These are phyloP conservation scores for Ridgeia piscesae DNA, from an alignment of 1,140 invertebrate genomes.

Conservation along the genomic window DNA sequence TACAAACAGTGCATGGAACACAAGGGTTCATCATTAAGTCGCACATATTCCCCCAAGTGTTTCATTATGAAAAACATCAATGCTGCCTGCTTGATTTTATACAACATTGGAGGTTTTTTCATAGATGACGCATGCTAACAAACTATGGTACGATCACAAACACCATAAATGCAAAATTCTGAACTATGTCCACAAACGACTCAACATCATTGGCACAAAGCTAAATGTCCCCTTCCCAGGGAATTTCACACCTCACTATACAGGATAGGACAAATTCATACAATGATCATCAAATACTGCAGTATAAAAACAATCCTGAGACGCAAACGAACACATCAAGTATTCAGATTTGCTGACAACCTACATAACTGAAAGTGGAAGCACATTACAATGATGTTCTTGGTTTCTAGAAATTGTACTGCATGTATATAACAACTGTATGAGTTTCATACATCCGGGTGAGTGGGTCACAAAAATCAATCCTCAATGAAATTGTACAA, in stretches of 20 bases:
- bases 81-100: background rate
- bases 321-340: background rate
- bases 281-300: background rate
- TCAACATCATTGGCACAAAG: background rate
- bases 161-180: background rate
- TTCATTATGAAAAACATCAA: background rate
- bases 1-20: background rate
- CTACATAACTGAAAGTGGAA: background rate
- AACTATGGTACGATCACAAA: background rate
- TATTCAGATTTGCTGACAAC: background rate
- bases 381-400: background rate
- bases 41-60: background rate
- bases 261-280: background rate
- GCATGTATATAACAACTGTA: background rate
- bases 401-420: background rate
- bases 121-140: background rate
- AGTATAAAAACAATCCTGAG: background rate
- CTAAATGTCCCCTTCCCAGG: background rate
- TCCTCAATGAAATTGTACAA: background rate
- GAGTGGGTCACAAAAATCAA: background rate
- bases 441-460: background rate
- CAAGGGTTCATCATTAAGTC: background rate
- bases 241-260: background rate
- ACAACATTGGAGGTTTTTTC: background rate
- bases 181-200: background rate